These are phyloP conservation scores for Euplexia lucipara DNA, from an alignment of 2,888 invertebrate genomes.

Conservation along the genomic window DNA sequence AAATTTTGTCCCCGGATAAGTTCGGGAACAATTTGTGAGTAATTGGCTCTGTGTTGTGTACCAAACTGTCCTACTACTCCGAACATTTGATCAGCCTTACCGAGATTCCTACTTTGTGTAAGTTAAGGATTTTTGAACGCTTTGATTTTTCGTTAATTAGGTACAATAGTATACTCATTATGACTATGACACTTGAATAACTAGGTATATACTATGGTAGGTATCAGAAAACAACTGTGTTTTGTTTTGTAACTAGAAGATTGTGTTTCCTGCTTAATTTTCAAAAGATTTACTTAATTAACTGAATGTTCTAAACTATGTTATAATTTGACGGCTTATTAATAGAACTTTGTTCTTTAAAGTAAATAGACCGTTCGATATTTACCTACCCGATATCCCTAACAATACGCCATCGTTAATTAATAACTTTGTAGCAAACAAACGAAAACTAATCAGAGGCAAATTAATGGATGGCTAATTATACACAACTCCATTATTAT, in stretches of 20 bases:
- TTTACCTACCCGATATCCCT: conserved; percentile 11
- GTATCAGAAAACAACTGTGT: not conserved
- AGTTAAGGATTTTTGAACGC: conserved; percentile 25
- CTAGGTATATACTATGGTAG: too few species aligned
- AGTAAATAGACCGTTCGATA: conserved; percentile 17
- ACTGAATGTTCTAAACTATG: not conserved
- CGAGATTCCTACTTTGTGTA: conserved; percentile 32
- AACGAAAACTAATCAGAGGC: conserved; percentile 33
- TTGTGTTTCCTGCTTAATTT: not conserved
- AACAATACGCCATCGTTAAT: conserved; percentile 30
- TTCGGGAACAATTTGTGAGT: conserved; percentile 61
- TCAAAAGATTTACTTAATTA: not conserved
- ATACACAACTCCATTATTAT: not conserved
- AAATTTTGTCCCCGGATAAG: conserved; percentile 52
- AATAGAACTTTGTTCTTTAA: conserved; percentile 37
- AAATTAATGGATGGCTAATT: conserved; percentile 40
- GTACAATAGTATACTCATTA: not conserved
- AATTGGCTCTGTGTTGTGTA: conserved; percentile 62
- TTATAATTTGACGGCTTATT: conserved; percentile 25
- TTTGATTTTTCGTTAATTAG: not conserved
- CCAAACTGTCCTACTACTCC: conserved; percentile 27
- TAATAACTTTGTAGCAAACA: conserved; percentile 42
- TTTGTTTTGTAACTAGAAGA: not conserved
- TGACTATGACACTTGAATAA: not conserved
- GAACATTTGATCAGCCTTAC: conserved; percentile 36